Conservation (phyloP, 2,888 invertebrate genomes). For the Diarsia mendica region DNA sequence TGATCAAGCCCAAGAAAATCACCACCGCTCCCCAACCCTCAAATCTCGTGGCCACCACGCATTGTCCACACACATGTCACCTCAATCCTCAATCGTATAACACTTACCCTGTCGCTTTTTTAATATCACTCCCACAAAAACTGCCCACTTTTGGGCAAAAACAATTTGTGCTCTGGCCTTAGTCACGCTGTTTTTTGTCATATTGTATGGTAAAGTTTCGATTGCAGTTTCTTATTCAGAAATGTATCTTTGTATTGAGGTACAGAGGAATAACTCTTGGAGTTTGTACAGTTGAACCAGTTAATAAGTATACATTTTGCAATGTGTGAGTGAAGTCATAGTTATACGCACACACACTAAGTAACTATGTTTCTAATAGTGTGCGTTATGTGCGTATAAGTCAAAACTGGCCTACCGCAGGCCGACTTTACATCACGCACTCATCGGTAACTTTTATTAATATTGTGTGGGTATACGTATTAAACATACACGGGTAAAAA, state of each 20-base stretch:
- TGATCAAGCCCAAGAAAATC: neutral
- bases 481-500: no score
- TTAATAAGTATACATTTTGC: no score
- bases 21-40: slow-evolving; percentile 34
- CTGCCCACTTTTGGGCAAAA: slow-evolving; percentile 76
- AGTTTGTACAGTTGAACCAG: no score
- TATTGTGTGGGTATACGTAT: no score
- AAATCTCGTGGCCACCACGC: slow-evolving; percentile 69
- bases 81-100: slow-evolving; percentile 85
- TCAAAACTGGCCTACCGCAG: no score
- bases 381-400: no score
- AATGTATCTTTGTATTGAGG: slow-evolving; percentile 42
- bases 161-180: slow-evolving; percentile 78
- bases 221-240: slow-evolving; percentile 31
- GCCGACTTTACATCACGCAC: no score
- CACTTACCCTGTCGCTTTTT: slow-evolving; percentile 84
- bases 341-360: no score
- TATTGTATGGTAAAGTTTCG: slow-evolving; percentile 67
- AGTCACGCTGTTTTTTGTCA: slow-evolving; percentile 70
- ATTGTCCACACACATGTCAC: slow-evolving; percentile 81
- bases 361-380: no score
- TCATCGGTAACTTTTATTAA: no score
- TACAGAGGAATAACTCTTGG: slow-evolving; percentile 9
- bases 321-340: no score
- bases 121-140: slow-evolving; percentile 83